A percentile compares a stretch with the other conserved stretches of the same genome.
These are phyloP conservation scores for Ancistrus triradiatus DNA, from an alignment of 2,113 vertebrate species.

Conservation along the genomic window DNA sequence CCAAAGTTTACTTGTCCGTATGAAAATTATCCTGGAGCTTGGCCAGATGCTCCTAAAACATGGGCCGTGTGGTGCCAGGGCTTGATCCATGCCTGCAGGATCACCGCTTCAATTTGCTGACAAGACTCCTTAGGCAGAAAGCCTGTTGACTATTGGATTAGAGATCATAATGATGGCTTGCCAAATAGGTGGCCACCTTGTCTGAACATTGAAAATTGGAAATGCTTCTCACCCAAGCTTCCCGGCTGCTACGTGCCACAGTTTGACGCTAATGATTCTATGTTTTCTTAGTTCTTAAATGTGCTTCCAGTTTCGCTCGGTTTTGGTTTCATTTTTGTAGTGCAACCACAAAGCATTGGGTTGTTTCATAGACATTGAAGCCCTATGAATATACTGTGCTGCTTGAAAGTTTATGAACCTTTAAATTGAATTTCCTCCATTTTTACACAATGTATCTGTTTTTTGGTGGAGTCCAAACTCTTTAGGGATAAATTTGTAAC, in stretches of 20 bases:
- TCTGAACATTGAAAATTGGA: neutral
- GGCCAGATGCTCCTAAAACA: conserved; percentile 42
- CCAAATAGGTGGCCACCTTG: conserved; percentile 6
- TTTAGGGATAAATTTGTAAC: too few relatives aligned
- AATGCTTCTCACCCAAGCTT: neutral
- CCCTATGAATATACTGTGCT: too few relatives aligned
- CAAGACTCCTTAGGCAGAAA: conserved; percentile 31
- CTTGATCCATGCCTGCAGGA: conserved; percentile 16
- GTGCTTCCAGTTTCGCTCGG: too few relatives aligned
- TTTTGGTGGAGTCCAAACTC: too few relatives aligned
- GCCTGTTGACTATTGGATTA: conserved; percentile 36
- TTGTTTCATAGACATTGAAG: too few relatives aligned
- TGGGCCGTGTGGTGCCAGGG: conserved; percentile 11
- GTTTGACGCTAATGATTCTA: neutral
- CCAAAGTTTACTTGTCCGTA: conserved; percentile 52
- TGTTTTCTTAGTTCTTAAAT: too few relatives aligned
- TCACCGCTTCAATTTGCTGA: conserved; percentile 40
- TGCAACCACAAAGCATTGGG: too few relatives aligned
- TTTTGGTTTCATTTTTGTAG: too few relatives aligned
- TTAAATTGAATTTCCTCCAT: too few relatives aligned
- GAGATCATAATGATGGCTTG: conserved; percentile 25
- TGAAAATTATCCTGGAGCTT: conserved; percentile 47
- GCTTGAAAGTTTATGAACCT: too few relatives aligned
- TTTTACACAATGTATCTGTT: too few relatives aligned
- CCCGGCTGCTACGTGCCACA: neutral